These are phyloP conservation scores for Sporophila hypoxantha DNA, from an alignment of 2,113 vertebrate genomes.

Conservation along the genomic window DNA sequence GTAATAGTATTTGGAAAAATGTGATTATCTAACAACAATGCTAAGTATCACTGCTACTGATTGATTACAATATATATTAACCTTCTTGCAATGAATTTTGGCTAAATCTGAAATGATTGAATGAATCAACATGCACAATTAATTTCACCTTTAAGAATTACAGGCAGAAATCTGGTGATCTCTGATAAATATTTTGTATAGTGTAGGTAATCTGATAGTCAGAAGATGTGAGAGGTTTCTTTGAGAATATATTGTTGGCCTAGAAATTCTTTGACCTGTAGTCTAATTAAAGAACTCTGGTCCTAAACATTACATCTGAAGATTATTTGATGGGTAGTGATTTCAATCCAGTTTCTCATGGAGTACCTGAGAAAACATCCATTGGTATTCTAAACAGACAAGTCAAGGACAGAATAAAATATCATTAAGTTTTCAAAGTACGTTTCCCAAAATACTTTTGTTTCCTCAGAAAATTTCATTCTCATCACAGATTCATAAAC, in stretches of 20 bases:
- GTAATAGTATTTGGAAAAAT: not conserved
- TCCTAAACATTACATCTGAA: not conserved
- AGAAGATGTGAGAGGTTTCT: slow-evolving; percentile 8
- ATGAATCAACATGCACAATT: not conserved
- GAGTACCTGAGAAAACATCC: not conserved
- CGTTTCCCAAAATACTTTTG: not conserved
- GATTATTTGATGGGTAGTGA: not conserved
- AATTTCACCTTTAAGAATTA: not conserved
- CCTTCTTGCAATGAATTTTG: not conserved
- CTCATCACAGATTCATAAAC: too few species aligned
- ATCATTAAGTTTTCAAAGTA: not conserved
- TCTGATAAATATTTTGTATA: slow-evolving; percentile 11
- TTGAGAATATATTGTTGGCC: not conserved
- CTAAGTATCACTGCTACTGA: not conserved
- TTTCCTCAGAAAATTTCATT: not conserved
- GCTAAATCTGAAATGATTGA: not conserved
- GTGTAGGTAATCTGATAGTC: not conserved
- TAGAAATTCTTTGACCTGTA: slow-evolving; percentile 12
- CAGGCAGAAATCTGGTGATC: not conserved
- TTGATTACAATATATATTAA: not conserved
- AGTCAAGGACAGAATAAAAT: not conserved
- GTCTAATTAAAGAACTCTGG: not conserved
- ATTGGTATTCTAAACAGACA: not conserved
- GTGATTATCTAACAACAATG: not conserved
- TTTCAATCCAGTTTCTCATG: not conserved